Conservation (phyloP, 2,888 invertebrate species). For the Allacma fusca region DNA sequence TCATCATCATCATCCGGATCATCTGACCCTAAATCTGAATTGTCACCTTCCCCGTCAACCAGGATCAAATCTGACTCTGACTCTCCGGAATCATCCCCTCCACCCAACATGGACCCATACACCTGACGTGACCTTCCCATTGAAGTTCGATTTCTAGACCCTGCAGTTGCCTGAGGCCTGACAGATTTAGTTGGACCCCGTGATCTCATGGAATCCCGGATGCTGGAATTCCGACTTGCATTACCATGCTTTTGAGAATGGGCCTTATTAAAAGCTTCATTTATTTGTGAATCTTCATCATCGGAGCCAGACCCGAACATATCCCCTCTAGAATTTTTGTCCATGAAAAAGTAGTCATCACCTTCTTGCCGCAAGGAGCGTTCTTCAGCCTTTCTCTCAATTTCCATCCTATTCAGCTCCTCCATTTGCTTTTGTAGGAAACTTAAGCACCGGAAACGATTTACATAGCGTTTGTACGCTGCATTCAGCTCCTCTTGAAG, state of each 20-base stretch:
- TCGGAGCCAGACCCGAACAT: constrained; percentile 49
- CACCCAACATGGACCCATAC: constrained; percentile 58
- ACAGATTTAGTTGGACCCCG: constrained; percentile 39
- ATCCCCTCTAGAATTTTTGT: constrained; percentile 38
- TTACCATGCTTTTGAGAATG: constrained; percentile 19
- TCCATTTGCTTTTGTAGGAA: constrained; percentile 87
- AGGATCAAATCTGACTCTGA: constrained; percentile 59
- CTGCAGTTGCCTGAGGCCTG: constrained; percentile 40
- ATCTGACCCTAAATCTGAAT: constrained; percentile 56
- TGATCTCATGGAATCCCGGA: constrained; percentile 47
- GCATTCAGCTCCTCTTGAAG: constrained; percentile 84
- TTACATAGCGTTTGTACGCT: constrained; percentile 86
- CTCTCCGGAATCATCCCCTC: constrained; percentile 56
- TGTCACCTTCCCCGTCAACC: constrained; percentile 57
- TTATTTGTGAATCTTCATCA: constrained; percentile 45
- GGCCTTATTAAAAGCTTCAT: constrained; percentile 36
- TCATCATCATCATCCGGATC: constrained; percentile 59
- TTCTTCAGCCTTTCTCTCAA: constrained; percentile 76
- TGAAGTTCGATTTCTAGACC: constrained; percentile 39
- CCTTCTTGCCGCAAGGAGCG: constrained; percentile 68
- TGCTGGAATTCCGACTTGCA: constrained; percentile 45
- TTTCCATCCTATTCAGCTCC: constrained; percentile 79
- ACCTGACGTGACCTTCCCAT: constrained; percentile 47
- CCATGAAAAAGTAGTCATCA: constrained; percentile 46
- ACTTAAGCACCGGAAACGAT: constrained; percentile 85